Base-by-base conservation (phyloP, 2,797 vertebrate species). In the Amazona ochrocephala region DNA sequence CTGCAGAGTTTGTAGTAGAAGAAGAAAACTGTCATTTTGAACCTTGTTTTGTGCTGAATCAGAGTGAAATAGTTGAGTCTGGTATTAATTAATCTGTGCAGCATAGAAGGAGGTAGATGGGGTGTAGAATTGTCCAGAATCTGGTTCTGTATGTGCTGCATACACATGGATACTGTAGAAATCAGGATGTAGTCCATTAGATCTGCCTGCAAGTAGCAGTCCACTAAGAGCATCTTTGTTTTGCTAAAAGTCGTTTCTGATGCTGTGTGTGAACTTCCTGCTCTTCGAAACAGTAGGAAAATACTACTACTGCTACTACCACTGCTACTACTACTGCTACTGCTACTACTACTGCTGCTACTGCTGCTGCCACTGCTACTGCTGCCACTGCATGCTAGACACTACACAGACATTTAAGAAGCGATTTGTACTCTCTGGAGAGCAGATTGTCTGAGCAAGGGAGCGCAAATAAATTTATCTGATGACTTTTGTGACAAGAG, bases 131-230 rank as follows among this genome's bases (percentile, higher is more conserved):
- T 29, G 23, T 15, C 19, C 53, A 14, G 60, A 8, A 22, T 13
- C 34, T 29, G 78, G 42, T 9, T 20, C 73, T 47, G 6, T 3
- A 13, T 9, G 13, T 34, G 64, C 66, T 39, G 45, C 10, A 0
- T 16, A 10, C 6, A 0, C 7, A 2, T 1, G 45, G n/a, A 1
- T 32, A 13, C 45, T 23, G 34, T 17, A 54, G 53, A 27, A 34
- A 44, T 30, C 9, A 2, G 53, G 53, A 47, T 61, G 56, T 70
- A 54, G 26, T 42, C 51, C 5, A 0, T 8, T 54, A 32, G 76
- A 26, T 50, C 66, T 56, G 41, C 62, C 50, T 82, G 53, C 44
- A 39, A 9, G 13, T 30, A 68, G 8, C 62, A 68, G 23, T 26
- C n/a, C 67, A 60, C 58, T 2, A 3, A 13, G 10, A 34, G 21